Conservation (phyloP, 1,140 invertebrate species). For the Drosophila nasuta region DNA sequence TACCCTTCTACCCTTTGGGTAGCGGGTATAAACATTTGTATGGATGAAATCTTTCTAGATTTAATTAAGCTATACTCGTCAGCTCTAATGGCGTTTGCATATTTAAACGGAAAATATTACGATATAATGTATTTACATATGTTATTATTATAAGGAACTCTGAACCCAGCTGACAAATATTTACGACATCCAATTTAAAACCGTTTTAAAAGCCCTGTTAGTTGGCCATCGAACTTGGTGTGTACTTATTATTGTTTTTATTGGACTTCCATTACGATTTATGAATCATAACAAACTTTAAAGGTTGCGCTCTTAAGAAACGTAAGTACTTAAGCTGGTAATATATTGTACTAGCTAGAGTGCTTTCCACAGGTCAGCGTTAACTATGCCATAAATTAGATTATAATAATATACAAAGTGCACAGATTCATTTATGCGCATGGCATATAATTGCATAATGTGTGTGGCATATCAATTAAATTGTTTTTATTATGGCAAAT, state of each 20-base stretch:
- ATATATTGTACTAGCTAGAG: slow-evolving; percentile 5
- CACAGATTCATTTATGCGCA: slow-evolving; percentile 44
- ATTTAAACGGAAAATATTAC: no score
- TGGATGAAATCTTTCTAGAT: no score
- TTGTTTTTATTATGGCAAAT: slow-evolving; percentile 7
- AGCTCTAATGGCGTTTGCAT: no score
- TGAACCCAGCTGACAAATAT: not conserved
- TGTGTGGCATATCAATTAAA: slow-evolving; percentile 49
- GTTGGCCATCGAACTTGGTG: not conserved
- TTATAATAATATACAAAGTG: slow-evolving; percentile 35
- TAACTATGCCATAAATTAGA: slow-evolving; percentile 49
- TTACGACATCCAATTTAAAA: no score
- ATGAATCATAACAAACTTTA: slow-evolving; percentile 5
- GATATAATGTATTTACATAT: no score
- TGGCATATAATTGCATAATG: slow-evolving; percentile 27
- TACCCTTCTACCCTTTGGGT: no score
- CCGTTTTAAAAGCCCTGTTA: not conserved
- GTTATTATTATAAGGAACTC: no score
- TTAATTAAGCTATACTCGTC: no score
- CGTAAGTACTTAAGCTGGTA: no score
- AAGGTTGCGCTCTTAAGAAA: slow-evolving; percentile 18
- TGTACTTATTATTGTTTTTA: slow-evolving; percentile 1
- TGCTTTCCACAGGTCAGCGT: slow-evolving; percentile 18
- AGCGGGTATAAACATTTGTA: no score
- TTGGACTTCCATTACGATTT: not conserved